Conservation (phyloP, 2,888 invertebrate species). For the Drosophila limbata region DNA sequence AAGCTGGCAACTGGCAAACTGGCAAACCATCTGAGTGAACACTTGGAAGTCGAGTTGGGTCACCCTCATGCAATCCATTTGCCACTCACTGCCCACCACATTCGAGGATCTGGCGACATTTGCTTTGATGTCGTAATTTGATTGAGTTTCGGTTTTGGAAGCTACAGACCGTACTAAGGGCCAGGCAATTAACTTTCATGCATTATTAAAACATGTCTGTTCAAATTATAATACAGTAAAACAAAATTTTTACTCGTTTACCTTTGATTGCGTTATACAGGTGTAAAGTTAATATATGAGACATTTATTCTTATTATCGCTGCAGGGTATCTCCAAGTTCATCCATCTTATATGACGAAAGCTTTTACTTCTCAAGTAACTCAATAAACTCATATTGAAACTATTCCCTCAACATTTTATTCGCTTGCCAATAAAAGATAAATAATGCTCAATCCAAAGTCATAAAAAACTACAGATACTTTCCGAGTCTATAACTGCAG, state of each 20-base stretch:
- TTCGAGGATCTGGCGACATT: conserved; percentile 57
- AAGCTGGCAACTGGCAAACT: conserved; percentile 24
- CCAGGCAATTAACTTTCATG: conserved; percentile 30
- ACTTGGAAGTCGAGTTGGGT: conserved; percentile 14
- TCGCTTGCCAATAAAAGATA: conserved; percentile 52
- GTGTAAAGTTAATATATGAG: neutral
- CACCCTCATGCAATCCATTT: conserved; percentile 19
- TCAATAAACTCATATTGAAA: conserved; percentile 10
- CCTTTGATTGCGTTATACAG: neutral
- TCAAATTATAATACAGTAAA: neutral
- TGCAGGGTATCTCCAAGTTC: neutral
- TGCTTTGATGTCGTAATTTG: conserved; percentile 75
- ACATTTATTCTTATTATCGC: neutral
- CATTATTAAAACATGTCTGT: conserved; percentile 11
- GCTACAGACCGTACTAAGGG: conserved; percentile 7
- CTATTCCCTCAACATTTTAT: conserved; percentile 9
- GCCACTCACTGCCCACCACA: conserved; percentile 21
- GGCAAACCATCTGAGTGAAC: conserved; percentile 14
- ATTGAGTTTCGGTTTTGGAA: conserved; percentile 58
- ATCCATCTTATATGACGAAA: neutral
- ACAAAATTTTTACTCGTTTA: neutral
- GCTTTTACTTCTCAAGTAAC: conserved; percentile 1
- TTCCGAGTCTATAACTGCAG: conserved; percentile 22
- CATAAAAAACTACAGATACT: conserved; percentile 23
- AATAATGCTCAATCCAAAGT: conserved; percentile 48